Base-by-base conservation (phyloP, 2,113 vertebrate species). In the Scomber japonicus region DNA sequence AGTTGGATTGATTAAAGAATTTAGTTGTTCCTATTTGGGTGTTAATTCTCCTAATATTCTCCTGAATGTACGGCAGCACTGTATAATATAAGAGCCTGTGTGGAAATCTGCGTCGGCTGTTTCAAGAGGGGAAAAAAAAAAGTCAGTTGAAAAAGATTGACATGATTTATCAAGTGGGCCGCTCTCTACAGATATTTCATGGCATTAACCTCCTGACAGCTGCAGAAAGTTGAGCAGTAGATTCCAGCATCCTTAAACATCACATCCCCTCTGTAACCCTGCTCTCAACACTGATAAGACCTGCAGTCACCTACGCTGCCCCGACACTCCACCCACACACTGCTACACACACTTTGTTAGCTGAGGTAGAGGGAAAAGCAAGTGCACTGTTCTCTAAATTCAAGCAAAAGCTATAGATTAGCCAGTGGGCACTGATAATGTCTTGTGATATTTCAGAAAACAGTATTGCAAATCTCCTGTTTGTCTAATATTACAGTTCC, bases 401-500 rank as follows among this genome's bases (percentile, higher is more conserved):
- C 71, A 57, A 56, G 71, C 40, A 60, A 78, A 74, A 75, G 66
- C 66, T 24, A 1, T 27, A 75, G 83, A 85, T 83, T 83, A 81
- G 81, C 60, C 53, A 2, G 51, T 17, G 72, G 54, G 64, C 64
- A 31, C 57, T 62, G 82, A 90, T 87, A 80, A 86, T 63, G 75
- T 71, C 48, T 73, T 45, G 73, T 70, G 75, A 80, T 85, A 77
- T 88, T 86, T 88, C 65, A 65, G 62, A 83, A 83, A 82, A 81
- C 72, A 75, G 57, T 30, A 46, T 54, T 81, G 79, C 54, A 86
- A 90, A 88, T 86, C 83, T 88, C 73, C 85, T 60, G 86, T 88
- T 87, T 80, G 81, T 81, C 82, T 87, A 72, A 88, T 85, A 78
- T 89, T 74, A 84, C 75, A 74, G 55, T 83, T 76, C 74, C 71